Base-by-base conservation (phyloP, 2,888 invertebrate genomes). In the Megalurothrips usitatus region DNA sequence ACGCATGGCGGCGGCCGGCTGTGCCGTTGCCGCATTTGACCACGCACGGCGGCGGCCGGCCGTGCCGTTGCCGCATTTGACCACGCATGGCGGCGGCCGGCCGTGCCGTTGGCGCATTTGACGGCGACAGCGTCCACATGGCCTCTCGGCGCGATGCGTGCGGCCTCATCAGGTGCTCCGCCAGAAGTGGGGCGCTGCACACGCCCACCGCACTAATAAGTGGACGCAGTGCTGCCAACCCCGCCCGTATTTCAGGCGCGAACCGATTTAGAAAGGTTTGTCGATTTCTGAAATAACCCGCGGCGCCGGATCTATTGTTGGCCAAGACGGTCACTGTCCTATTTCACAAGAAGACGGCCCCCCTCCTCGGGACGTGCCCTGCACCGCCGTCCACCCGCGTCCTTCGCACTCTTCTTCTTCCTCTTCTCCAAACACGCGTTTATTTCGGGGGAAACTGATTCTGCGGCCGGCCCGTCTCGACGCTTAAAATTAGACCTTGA, bases 161-260 rank as follows among this genome's bases (percentile, higher is more conserved):
- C n/a, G n/a, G n/a, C n/a, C n/a, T n/a, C n/a, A n/a, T 43, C 34
- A 43, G 34, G 82, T 81, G 79, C 79, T 80, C 78, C 82, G 83
- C 81, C 82, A 81, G 79, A 82, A 79, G 82, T 82, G 81, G 79
- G 80, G 82, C 82, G 84, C 84, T 82, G 84, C 83, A n/a, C 34
- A 43, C 34, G 34, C 34, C 34, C 3, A 4, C 34, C 34, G 34
- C 68, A 26, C 68, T 75, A 81, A 78, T 63, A 79, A 78, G 78
- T 52, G 58, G 79, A 26, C 81, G 68, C 63, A 63, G 81, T 79
- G 48, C 79, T 63, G 43, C 63, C 34, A 43, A 43, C 34, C 34
- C 34, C 6, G 3, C 68, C 78, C 26, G 79, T 79, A 47, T 79
- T 79, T 79, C 78, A 58, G 23, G 81, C 78, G 12, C 49, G 78